Percentiles rank a stretch among this genome's conserved stretches.
Conservation (phyloP, 1,140 invertebrate species). For the Asobara japonica region DNA sequence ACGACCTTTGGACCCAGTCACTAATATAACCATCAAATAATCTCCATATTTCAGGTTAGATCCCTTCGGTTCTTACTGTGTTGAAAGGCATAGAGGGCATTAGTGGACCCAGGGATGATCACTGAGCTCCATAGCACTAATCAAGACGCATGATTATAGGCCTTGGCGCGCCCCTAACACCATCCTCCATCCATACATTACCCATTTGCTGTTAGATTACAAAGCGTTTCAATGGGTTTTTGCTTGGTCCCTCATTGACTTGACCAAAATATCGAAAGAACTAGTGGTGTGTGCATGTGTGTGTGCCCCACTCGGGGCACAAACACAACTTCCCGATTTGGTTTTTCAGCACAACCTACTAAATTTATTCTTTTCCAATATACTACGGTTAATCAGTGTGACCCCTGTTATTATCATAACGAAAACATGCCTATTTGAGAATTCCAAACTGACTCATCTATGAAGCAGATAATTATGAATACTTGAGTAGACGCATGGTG, state of each 20-base stretch:
- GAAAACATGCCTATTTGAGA: too few species aligned
- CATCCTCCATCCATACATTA: slow-evolving; percentile 10
- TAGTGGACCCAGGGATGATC: slow-evolving; percentile 62
- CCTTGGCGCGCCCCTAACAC: slow-evolving; percentile 50
- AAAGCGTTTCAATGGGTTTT: background rate
- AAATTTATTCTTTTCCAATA: too few species aligned
- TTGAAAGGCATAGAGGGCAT: slow-evolving; percentile 49
- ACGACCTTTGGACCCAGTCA: background rate
- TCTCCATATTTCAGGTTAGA: background rate
- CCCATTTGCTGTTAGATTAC: slow-evolving; percentile 2
- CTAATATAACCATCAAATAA: background rate
- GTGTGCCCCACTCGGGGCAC: too few species aligned
- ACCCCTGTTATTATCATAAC: too few species aligned
- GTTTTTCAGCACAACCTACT: too few species aligned
- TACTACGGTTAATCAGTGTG: too few species aligned
- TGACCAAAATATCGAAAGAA: background rate
- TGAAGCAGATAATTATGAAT: too few species aligned
- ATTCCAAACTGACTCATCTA: too few species aligned
- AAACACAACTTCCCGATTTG: too few species aligned
- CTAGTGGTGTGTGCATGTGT: too few species aligned
- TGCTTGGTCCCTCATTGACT: background rate
- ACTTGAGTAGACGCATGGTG: too few species aligned
- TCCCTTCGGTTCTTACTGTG: background rate
- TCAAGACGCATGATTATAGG: slow-evolving; percentile 67
- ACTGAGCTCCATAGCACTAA: slow-evolving; percentile 63